Conservation (phyloP, 1,140 invertebrate genomes). For the Ceratina japonica region DNA sequence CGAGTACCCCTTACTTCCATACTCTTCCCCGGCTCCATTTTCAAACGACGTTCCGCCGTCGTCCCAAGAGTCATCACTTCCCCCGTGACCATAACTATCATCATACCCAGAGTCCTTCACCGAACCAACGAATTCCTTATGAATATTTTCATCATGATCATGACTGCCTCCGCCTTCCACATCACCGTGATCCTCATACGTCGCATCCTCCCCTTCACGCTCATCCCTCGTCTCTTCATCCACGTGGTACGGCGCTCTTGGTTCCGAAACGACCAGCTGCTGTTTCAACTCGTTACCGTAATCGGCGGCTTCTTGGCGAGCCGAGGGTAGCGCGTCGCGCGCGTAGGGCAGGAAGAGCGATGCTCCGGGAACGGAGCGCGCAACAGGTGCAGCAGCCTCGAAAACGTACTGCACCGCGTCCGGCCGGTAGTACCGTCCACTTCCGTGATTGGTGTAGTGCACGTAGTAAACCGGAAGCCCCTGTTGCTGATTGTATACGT, state of each 20-base stretch:
- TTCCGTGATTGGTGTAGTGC: slow-evolving; percentile 73
- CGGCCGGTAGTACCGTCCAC: slow-evolving; percentile 61
- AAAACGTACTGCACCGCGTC: slow-evolving; percentile 63
- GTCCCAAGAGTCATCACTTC: not conserved
- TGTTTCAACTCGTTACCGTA: slow-evolving; percentile 32
- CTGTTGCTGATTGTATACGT: slow-evolving; percentile 72
- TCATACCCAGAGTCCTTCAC: not conserved
- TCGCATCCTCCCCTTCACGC: not conserved
- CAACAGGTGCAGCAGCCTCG: slow-evolving; percentile 64
- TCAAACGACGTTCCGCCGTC: slow-evolving; percentile 25
- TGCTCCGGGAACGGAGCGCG: slow-evolving; percentile 46
- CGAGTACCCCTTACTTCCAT: slow-evolving; percentile 78
- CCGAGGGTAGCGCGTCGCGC: slow-evolving; percentile 6
- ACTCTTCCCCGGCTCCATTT: slow-evolving; percentile 4
- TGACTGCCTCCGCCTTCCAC: not conserved
- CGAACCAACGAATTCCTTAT: not conserved
- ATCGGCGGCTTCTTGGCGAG: slow-evolving; percentile 35
- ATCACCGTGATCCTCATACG: not conserved
- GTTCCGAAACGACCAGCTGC: not conserved
- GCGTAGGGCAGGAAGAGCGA: slow-evolving; percentile 42
- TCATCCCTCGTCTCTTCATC: not conserved
- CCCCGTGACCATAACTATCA: not conserved
- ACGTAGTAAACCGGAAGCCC: slow-evolving; percentile 70
- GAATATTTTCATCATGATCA: slow-evolving; percentile 15
- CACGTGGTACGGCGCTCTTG: slow-evolving; percentile 50